phyloP scores from a whole-genome alignment of 2,888 invertebrate genomes.

The Lepidochitona cinerea region DNA sequence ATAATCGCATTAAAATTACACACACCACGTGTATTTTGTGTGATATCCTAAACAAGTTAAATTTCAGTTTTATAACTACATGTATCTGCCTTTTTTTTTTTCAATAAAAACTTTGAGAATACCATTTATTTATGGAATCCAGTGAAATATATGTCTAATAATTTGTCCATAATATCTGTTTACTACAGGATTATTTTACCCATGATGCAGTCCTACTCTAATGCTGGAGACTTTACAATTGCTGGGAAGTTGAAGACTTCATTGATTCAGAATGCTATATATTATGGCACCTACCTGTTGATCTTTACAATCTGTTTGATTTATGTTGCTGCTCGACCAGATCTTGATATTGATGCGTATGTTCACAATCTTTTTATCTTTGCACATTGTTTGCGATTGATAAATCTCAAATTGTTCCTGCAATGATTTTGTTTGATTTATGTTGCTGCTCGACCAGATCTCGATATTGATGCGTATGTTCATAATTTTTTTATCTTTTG shows the following conservation, averaged over 20 bases:
- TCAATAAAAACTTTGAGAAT: no score
- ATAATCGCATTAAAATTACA: no score
- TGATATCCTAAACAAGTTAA: no score
- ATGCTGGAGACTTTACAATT: conserved; percentile 97
- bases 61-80: no score
- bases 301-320: conserved; percentile 95
- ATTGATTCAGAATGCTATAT: conserved; percentile 95
- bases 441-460: conserved; percentile 90
- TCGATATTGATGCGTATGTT: conserved; percentile 86
- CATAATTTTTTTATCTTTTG: no score
- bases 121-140: no score
- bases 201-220: conserved; percentile 98
- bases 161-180: neutral
- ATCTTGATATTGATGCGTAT: conserved; percentile 89
- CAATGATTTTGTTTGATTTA: conserved; percentile 94
- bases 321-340: conserved; percentile 92
- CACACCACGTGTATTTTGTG: no score
- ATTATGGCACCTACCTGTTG: conserved; percentile 95
- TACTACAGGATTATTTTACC: conserved; percentile 89
- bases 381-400: neutral
- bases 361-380: conserved; percentile 30
- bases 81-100: no score
- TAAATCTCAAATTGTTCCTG: neutral
- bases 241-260: conserved; percentile 95
- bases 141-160: no score